Conservation (phyloP, 1,140 invertebrate species). For the Teleopsis dalmanni region DNA sequence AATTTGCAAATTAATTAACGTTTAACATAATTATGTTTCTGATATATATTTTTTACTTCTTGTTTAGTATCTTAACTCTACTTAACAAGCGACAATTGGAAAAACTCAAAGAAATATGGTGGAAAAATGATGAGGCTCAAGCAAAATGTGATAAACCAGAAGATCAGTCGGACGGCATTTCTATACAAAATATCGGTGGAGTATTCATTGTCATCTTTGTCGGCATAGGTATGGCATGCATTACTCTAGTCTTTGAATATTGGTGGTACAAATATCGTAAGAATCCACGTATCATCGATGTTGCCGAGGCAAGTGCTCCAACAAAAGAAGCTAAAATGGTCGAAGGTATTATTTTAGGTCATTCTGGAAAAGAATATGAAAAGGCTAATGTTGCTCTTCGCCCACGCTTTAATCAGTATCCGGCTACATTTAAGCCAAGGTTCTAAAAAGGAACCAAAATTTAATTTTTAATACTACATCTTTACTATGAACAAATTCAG, state of each 20-base stretch:
- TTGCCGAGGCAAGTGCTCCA: constrained; percentile 30
- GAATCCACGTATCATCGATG: constrained; percentile 50
- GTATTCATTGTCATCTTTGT: constrained; percentile 96
- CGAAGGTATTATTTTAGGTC: constrained; percentile 37
- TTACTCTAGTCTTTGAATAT: constrained; percentile 89
- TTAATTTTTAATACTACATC: no score
- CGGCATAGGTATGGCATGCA: constrained; percentile 82
- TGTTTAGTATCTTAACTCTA: constrained; percentile 77
- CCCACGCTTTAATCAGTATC: constrained; percentile 40
- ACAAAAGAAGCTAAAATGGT: constrained; percentile 20
- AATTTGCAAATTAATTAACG: not conserved
- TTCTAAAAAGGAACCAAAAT: no score
- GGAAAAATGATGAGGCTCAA: constrained; percentile 76
- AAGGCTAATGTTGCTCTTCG: constrained; percentile 36
- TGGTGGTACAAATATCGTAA: constrained; percentile 83
- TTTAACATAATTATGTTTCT: not conserved
- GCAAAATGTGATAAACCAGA: constrained; percentile 79
- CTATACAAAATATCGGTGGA: constrained; percentile 94
- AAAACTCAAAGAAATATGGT: constrained; percentile 92
- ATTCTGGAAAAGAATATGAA: constrained; percentile 34
- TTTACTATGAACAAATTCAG: no score
- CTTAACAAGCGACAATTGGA: constrained; percentile 88
- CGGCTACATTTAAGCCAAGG: constrained; percentile 37
- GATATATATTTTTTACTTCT: constrained; percentile 30
- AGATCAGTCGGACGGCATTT: constrained; percentile 92